These are phyloP conservation scores for Terrapene triunguis DNA, from an alignment of 2,113 vertebrate species.

Conservation along the genomic window DNA sequence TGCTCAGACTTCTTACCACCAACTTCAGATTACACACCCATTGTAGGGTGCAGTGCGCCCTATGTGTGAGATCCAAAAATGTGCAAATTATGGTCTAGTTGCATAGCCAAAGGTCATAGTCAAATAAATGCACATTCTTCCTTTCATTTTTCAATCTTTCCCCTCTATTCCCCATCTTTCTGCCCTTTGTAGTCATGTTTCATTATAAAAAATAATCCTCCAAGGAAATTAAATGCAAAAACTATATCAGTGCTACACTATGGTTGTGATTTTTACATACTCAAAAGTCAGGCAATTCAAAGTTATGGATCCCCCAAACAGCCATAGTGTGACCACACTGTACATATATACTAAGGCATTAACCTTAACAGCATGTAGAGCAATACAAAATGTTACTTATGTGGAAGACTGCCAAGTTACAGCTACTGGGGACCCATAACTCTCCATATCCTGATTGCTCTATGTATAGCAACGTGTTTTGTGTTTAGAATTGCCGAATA, in stretches of 20 bases:
- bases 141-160: background rate
- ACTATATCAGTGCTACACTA: background rate
- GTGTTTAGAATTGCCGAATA: background rate
- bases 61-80: background rate
- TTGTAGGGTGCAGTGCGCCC: background rate
- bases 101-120: background rate
- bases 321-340: slow-evolving; percentile 53
- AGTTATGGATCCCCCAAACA: slow-evolving; percentile 52
- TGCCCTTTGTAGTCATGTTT: background rate
- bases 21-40: background rate
- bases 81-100: background rate
- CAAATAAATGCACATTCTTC: background rate
- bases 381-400: slow-evolving; percentile 37
- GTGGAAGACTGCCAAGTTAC: slow-evolving; percentile 41
- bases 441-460: slow-evolving; percentile 37
- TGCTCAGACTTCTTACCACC: background rate
- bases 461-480: slow-evolving; percentile 30
- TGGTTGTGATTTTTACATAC: background rate
- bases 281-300: background rate
- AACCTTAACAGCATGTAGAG: slow-evolving; percentile 61
- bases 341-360: slow-evolving; percentile 53
- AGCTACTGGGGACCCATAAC: slow-evolving; percentile 32
- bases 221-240: background rate
- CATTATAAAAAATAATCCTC: background rate
- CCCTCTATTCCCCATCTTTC: background rate